Conservation (phyloP, 2,888 invertebrate species). For the Xiphydria camelus region DNA sequence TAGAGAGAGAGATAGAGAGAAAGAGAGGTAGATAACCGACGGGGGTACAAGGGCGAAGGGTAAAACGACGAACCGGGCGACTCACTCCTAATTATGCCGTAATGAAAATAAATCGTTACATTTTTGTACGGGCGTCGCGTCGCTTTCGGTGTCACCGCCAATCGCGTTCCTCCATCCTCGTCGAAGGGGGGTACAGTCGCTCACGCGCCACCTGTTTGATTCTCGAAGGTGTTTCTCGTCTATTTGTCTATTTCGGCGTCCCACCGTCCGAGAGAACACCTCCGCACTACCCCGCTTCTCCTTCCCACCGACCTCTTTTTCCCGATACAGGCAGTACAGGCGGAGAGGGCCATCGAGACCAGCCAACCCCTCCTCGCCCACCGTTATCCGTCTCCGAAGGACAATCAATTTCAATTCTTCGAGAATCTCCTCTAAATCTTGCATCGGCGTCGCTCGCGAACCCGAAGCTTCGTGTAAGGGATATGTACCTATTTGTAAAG, state of each 20-base stretch:
- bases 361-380: neutral
- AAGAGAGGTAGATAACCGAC: neutral
- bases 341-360: too few relatives aligned
- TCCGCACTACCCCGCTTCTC: conserved; percentile 1
- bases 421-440: conserved; percentile 40
- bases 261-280: conserved; percentile 5
- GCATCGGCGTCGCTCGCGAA: too few relatives aligned
- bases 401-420: conserved; percentile 30
- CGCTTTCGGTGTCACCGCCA: conserved; percentile 5
- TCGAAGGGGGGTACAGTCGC: neutral
- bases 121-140: conserved; percentile 26
- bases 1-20: conserved; percentile 9
- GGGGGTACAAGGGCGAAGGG: neutral
- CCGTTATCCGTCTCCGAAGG: conserved; percentile 11
- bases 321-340: too few relatives aligned
- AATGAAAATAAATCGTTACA: conserved; percentile 51
- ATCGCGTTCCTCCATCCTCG: conserved; percentile 12
- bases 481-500: too few relatives aligned
- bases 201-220: conserved; percentile 46
- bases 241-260: conserved; percentile 41
- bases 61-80: conserved; percentile 8
- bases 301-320: conserved; percentile 16
- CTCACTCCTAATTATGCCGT: conserved; percentile 41
- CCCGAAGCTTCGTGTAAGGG: too few relatives aligned
- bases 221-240: conserved; percentile 24